phyloP scores from a whole-genome alignment of 2,113 vertebrate species.

The Aphelocoma coerulescens region DNA sequence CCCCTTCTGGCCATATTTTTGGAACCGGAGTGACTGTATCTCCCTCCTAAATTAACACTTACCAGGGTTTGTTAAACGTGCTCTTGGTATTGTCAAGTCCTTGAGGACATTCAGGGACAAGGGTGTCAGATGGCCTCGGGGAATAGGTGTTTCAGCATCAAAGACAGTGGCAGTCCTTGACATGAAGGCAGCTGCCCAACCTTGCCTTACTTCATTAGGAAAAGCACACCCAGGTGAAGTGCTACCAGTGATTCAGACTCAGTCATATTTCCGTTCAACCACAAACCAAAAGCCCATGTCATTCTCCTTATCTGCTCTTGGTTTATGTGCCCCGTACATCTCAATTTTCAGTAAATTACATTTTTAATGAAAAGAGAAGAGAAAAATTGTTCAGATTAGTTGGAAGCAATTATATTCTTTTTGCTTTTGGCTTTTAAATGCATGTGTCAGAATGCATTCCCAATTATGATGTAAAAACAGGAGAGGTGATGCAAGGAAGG shows the following conservation, averaged over 20 bases:
- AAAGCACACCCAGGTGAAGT: not conserved
- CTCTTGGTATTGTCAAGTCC: not conserved
- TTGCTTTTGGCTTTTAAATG: not conserved
- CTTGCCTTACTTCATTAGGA: not conserved
- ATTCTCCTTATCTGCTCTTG: not conserved
- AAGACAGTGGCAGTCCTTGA: not conserved
- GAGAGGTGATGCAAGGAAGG: not conserved
- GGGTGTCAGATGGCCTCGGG: not conserved
- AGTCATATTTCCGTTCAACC: not conserved
- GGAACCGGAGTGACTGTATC: not conserved
- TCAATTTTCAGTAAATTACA: not conserved
- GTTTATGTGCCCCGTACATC: not conserved
- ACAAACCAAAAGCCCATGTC: not conserved
- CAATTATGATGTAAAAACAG: not conserved
- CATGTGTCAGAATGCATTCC: not conserved
- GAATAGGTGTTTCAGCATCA: not conserved
- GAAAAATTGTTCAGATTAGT: not conserved
- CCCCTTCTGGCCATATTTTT: not conserved
- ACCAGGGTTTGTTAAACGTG: rapidly evolving
- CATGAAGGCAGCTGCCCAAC: not conserved
- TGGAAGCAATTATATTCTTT: not conserved
- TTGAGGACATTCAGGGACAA: not conserved
- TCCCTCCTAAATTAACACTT: not conserved
- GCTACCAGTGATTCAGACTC: not conserved
- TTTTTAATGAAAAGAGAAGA: not conserved